A percentile compares a stretch with the other conserved stretches of the same genome.
Conservation (phyloP, 2,888 invertebrate species). For the Drosophila formosana region DNA sequence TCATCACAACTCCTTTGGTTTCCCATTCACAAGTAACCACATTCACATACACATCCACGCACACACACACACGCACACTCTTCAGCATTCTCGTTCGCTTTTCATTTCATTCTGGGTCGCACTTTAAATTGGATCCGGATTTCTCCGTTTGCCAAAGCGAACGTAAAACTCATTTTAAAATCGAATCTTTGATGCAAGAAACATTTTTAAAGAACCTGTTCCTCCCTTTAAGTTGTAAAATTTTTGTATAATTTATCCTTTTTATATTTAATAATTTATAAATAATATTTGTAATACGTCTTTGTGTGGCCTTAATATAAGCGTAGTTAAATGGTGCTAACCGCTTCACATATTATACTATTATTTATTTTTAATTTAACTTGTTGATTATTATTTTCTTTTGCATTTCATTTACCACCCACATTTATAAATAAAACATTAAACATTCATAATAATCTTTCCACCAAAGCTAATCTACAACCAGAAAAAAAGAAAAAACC, state of each 20-base stretch:
- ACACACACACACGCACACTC: background rate
- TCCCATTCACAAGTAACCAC: constrained; percentile 7
- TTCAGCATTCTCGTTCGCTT: background rate
- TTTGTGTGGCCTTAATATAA: constrained; percentile 9
- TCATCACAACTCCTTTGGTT: constrained; percentile 54
- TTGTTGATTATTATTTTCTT: constrained; percentile 29
- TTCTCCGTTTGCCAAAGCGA: constrained; percentile 22
- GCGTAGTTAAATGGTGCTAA: constrained; percentile 13
- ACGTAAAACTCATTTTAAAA: background rate
- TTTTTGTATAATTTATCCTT: background rate
- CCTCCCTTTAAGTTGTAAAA: background rate
- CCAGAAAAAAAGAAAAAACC: constrained; percentile 59
- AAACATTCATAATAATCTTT: constrained; percentile 65
- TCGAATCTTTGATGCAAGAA: background rate
- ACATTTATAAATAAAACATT: constrained; percentile 38
- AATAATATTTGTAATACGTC: background rate
- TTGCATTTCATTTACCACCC: constrained; percentile 43
- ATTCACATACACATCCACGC: background rate
- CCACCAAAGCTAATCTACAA: constrained; percentile 73
- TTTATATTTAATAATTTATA: background rate
- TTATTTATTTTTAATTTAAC: constrained; percentile 11
- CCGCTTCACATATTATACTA: constrained; percentile 15
- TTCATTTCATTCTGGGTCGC: constrained; percentile 19
- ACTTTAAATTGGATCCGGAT: constrained; percentile 56
- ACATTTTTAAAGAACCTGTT: background rate